Evolutionary conservation across 2,888 invertebrate genomes (phyloP).

Genomic region (Acholoe squamosa): DNA sequence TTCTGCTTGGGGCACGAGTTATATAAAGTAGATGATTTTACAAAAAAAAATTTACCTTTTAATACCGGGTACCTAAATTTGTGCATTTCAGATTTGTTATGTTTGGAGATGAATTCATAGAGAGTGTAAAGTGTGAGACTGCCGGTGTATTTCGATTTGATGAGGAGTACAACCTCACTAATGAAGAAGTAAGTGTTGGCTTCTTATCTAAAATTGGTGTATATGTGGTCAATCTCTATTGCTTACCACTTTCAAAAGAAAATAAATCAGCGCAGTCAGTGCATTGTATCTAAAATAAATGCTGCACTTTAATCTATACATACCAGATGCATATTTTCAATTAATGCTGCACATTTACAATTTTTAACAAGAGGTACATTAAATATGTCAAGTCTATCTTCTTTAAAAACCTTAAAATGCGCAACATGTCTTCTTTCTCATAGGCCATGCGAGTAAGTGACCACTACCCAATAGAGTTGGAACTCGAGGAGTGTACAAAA

Average conservation of each 20-base stretch:
- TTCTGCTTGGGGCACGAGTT: too few species aligned
- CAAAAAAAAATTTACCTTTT: background rate
- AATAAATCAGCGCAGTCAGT: too few species aligned
- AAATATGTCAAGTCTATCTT: too few species aligned
- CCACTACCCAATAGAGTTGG: conserved; percentile 54
- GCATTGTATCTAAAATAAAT: too few species aligned
- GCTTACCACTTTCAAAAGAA: too few species aligned
- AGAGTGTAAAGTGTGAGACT: background rate
- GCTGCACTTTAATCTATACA: too few species aligned
- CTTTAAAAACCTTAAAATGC: too few species aligned
- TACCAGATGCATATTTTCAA: too few species aligned
- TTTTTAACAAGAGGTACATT: too few species aligned
- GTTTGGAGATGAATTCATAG: conserved; percentile 45
- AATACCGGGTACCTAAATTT: background rate
- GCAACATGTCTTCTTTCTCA: background rate
- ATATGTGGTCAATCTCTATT: too few species aligned
- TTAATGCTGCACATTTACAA: too few species aligned
- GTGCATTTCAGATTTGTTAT: conserved; percentile 45
- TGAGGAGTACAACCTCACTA: conserved; percentile 33
- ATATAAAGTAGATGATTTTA: background rate
- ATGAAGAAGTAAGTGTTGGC: conserved; percentile 14
- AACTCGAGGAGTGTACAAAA: conserved; percentile 16
- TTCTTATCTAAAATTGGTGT: too few species aligned
- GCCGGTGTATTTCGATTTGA: conserved; percentile 46
- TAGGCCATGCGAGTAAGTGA: conserved; percentile 38